Percentiles rank a stretch among this genome's conserved stretches.
Conservation (phyloP, 2,797 vertebrate genomes). For the Limnodromus scolopaceus region DNA sequence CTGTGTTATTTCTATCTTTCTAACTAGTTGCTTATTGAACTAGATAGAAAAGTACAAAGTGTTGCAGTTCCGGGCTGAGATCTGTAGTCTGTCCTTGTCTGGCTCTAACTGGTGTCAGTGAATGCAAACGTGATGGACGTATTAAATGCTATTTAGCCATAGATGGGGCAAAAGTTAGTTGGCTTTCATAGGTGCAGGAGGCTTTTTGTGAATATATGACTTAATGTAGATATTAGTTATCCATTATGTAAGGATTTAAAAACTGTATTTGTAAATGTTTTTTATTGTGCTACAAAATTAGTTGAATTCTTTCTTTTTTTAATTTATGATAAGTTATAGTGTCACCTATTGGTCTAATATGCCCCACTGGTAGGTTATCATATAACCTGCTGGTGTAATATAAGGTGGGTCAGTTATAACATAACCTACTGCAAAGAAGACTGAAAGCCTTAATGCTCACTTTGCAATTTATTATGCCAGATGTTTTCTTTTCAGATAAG, state of each 20-base stretch:
- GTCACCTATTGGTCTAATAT: background rate
- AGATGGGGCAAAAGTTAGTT: background rate
- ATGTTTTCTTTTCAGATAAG: conserved; percentile 24
- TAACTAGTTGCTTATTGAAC: background rate
- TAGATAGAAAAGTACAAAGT: background rate
- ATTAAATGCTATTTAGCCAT: accelerated
- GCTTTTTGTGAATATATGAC: background rate
- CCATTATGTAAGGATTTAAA: background rate
- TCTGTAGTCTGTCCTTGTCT: background rate
- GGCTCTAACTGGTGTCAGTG: background rate
- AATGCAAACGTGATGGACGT: background rate
- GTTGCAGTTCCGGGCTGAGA: background rate
- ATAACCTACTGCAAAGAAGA: background rate
- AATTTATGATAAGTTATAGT: background rate
- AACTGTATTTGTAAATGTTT: background rate
- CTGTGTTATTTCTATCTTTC: background rate
- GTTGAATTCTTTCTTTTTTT: background rate
- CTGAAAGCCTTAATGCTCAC: background rate
- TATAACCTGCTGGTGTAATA: background rate
- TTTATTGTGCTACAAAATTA: background rate
- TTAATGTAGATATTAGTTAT: background rate
- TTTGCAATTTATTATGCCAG: background rate
- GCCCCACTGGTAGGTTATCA: background rate
- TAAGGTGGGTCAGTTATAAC: background rate
- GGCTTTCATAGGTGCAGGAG: background rate